Conservation (phyloP, 2,113 vertebrate genomes). For the Tragelaphus imberbis region DNA sequence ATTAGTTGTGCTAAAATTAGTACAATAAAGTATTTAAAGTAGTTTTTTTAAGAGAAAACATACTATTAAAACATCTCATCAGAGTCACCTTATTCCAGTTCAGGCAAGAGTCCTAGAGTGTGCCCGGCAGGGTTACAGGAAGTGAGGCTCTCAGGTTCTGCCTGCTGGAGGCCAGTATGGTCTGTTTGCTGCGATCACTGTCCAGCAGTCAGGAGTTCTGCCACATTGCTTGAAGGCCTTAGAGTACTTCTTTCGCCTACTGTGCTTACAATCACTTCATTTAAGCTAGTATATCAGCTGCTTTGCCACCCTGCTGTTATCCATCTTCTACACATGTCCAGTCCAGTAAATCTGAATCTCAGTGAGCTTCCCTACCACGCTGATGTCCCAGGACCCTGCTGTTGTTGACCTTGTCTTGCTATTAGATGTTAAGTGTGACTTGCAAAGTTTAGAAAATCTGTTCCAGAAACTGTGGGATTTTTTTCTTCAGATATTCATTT, state of each 20-base stretch:
- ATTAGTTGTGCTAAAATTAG: not conserved
- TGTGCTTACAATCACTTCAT: conserved; percentile 63
- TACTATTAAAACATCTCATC: not conserved
- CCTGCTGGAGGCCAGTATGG: not conserved
- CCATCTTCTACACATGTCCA: conserved; percentile 41
- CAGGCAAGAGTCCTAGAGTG: not conserved
- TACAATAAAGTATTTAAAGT: not conserved
- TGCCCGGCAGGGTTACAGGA: not conserved
- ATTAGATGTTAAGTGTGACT: conserved; percentile 42
- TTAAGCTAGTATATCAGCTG: conserved; percentile 43
- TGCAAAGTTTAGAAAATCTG: conserved; percentile 29
- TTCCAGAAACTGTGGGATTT: not conserved
- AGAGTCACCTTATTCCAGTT: not conserved
- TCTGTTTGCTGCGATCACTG: not conserved
- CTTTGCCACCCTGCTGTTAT: conserved; percentile 57
- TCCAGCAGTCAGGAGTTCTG: not conserved
- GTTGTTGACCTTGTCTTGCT: conserved; percentile 58
- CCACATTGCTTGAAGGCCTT: conserved; percentile 60
- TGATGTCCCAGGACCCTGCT: conserved; percentile 53
- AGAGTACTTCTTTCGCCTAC: conserved; percentile 53
- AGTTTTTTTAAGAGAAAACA: not conserved
- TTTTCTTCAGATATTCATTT: not conserved
- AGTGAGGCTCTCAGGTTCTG: not conserved
- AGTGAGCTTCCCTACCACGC: conserved; percentile 31
- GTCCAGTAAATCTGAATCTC: conserved; percentile 53